A percentile compares a stretch with the other conserved stretches of the same genome.
Evolutionary conservation across 2,888 invertebrate genomes (phyloP).

Genomic region (Urechis unicinctus): DNA sequence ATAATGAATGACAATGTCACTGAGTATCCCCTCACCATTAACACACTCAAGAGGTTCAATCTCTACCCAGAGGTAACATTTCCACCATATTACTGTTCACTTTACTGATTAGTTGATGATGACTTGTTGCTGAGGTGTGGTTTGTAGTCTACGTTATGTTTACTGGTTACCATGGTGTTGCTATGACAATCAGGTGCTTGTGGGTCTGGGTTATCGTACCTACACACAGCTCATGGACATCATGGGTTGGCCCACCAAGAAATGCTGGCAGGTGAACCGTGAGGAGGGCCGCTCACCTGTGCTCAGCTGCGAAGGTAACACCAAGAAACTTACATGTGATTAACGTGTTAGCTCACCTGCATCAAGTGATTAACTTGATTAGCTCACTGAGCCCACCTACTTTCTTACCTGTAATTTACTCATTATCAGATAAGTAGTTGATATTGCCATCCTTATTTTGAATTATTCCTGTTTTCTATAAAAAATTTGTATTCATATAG

Average conservation of each 20-base stretch:
- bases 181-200: slow-evolving; percentile 50
- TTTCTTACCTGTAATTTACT: too few species aligned
- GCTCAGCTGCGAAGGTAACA: slow-evolving; percentile 67
- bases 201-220: slow-evolving; percentile 55
- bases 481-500: too few species aligned
- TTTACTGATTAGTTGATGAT: too few species aligned
- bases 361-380: too few species aligned
- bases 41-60: slow-evolving; percentile 75
- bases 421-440: too few species aligned
- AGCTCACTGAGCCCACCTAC: too few species aligned
- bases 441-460: too few species aligned
- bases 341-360: too few species aligned
- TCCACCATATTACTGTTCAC: background rate
- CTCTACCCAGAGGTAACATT: slow-evolving; percentile 70
- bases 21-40: slow-evolving; percentile 74
- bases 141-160: background rate
- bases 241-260: slow-evolving; percentile 50
- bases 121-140: too few species aligned
- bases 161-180: slow-evolving; percentile 1
- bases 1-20: slow-evolving; percentile 68
- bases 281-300: slow-evolving; percentile 61
- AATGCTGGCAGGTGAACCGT: slow-evolving; percentile 59
- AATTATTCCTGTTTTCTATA: too few species aligned
- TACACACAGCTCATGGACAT: slow-evolving; percentile 50
- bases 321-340: too few species aligned